A percentile compares a stretch with the other conserved stretches of the same genome.
These are phyloP conservation scores for Drosophila elegans DNA, from an alignment of 1,140 invertebrate species.

Conservation along the genomic window DNA sequence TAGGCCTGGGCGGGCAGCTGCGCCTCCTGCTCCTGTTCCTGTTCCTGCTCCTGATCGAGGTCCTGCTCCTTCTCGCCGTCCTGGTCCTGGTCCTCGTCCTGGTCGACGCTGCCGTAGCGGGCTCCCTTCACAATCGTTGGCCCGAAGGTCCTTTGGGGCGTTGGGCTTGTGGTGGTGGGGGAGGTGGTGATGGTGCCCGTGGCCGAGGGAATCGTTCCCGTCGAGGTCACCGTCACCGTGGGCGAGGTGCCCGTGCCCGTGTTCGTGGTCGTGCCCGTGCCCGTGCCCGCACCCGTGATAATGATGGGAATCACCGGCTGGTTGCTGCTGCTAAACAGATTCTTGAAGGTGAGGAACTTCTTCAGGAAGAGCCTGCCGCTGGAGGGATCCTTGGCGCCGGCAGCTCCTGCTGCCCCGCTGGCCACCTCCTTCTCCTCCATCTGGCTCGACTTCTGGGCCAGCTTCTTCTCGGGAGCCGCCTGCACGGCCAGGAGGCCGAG, in stretches of 20 bases:
- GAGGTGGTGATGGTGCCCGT: constrained; percentile 62
- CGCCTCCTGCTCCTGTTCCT: constrained; percentile 22
- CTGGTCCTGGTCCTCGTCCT: constrained; percentile 3
- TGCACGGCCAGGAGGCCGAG: constrained; percentile 23
- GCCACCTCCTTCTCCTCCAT: constrained; percentile 17
- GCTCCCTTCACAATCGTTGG: constrained; percentile 12
- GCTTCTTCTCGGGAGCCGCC: constrained; percentile 22
- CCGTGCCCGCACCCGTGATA: constrained; percentile 56
- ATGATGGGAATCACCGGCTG: constrained; percentile 75
- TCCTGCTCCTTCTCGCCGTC: constrained; percentile 22
- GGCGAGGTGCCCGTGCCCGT: not conserved
- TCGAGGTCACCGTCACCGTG: constrained; percentile 54
- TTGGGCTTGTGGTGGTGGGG: constrained; percentile 22
- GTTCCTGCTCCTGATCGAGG: constrained; percentile 3
- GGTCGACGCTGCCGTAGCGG: constrained; percentile 3
- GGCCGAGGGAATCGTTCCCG: constrained; percentile 60
- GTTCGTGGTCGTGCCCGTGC: not conserved
- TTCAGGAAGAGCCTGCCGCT: constrained; percentile 76
- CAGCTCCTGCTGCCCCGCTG: not conserved
- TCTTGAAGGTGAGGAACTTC: constrained; percentile 78
- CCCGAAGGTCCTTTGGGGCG: constrained; percentile 1
- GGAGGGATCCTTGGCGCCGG: constrained; percentile 55
- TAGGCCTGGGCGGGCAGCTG: constrained; percentile 27
- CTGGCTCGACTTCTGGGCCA: constrained; percentile 20
- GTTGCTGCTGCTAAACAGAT: constrained; percentile 66